phyloP scores from a whole-genome alignment of 1,140 invertebrate species.

The Olivierus martensii region DNA sequence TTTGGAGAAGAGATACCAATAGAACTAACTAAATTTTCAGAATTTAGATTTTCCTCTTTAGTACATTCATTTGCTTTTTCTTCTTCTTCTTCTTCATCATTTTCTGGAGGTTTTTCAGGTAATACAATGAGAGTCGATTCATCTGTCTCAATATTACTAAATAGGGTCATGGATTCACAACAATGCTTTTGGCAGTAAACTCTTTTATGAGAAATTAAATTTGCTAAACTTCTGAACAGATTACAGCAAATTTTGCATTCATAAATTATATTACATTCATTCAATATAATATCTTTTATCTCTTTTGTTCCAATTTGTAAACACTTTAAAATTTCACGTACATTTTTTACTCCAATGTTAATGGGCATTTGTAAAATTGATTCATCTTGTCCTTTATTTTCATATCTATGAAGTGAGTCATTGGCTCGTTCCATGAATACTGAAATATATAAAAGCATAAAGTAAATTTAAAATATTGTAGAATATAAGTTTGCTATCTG shows the following conservation, averaged over 20 bases:
- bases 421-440: too few relatives aligned
- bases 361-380: slow-evolving; percentile 14
- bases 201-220: slow-evolving; percentile 71
- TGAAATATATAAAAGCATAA: too few relatives aligned
- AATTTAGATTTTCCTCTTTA: too few relatives aligned
- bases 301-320: slow-evolving; percentile 25
- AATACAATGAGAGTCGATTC: too few relatives aligned
- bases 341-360: slow-evolving; percentile 15
- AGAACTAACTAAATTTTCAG: too few relatives aligned
- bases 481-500: too few relatives aligned
- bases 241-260: slow-evolving; percentile 73
- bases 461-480: too few relatives aligned
- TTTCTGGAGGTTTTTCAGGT: too few relatives aligned
- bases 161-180: slow-evolving; percentile 11
- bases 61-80: too few relatives aligned
- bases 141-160: background rate
- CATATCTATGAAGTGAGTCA: too few relatives aligned
- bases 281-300: slow-evolving; percentile 49
- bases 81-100: too few relatives aligned
- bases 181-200: slow-evolving; percentile 44
- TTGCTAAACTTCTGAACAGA: slow-evolving; percentile 63
- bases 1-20: too few relatives aligned
- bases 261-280: slow-evolving; percentile 68
- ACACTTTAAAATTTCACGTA: slow-evolving; percentile 16
- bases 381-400: slow-evolving; percentile 8